phyloP scores from a whole-genome alignment of 1,140 invertebrate species.

The Meloidogyne hapla region DNA sequence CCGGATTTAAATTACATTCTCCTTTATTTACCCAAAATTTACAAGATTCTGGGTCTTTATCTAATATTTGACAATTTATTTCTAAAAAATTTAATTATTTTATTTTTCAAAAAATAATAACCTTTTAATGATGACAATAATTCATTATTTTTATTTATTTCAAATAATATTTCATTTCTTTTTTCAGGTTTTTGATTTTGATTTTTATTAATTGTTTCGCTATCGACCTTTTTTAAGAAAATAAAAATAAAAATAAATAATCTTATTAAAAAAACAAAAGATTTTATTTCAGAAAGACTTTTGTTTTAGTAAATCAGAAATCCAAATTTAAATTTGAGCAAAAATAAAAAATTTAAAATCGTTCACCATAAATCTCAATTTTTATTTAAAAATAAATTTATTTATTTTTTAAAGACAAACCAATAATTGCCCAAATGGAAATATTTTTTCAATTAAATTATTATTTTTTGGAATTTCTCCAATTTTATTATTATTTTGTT shows the following conservation, averaged over 20 bases:
- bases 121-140: not conserved
- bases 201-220: not conserved
- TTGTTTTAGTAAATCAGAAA: no score
- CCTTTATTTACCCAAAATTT: constrained; percentile 10
- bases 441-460: constrained; percentile 7
- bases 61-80: not conserved
- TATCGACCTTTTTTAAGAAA: not conserved
- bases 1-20: constrained; percentile 10
- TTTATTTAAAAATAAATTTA: not conserved
- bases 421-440: constrained; percentile 1
- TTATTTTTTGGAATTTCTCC: not conserved
- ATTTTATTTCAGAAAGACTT: no score
- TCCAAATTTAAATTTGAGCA: no score
- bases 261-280: no score
- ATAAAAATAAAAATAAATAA: no score
- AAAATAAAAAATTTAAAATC: no score
- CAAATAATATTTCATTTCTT: not conserved
- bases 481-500: constrained; percentile 11
- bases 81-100: not conserved
- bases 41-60: constrained; percentile 11
- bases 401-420: not conserved
- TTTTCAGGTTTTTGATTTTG: not conserved
- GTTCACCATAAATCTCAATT: no score
- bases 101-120: not conserved
- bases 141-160: constrained; percentile 8